Evolutionary conservation across 2,113 vertebrate genomes (phyloP).

Genomic region (Tyrannus savana): DNA sequence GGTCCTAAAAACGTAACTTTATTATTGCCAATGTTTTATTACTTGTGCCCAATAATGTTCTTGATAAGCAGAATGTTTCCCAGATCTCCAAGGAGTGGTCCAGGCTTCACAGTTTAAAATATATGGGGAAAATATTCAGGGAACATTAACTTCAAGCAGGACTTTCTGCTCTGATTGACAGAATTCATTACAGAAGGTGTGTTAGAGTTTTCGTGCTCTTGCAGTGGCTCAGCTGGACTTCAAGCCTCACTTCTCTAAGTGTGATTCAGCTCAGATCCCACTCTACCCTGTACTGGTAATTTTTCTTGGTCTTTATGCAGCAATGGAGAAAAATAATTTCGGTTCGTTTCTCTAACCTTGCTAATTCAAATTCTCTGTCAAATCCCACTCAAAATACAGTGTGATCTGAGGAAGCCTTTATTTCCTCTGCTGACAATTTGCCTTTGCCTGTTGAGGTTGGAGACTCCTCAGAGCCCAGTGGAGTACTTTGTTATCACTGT

Average conservation of each 20-base stretch:
- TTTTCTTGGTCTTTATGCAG: not conserved
- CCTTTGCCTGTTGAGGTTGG: not conserved
- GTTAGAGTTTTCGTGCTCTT: not conserved
- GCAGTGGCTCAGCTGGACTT: constrained; percentile 21
- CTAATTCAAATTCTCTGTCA: not conserved
- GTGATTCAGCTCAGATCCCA: not conserved
- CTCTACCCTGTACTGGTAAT: not conserved
- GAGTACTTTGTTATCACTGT: not conserved
- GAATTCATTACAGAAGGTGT: constrained; percentile 51
- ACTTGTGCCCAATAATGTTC: not conserved
- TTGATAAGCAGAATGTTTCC: constrained; percentile 8
- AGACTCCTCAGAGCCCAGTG: not conserved
- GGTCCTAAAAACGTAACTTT: not conserved
- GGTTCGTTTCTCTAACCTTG: not conserved
- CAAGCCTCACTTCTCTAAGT: not conserved
- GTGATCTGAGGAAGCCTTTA: not conserved
- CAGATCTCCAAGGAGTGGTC: constrained; percentile 21
- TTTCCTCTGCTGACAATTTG: not conserved
- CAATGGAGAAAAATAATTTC: not conserved
- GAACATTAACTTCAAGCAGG: constrained; percentile 33
- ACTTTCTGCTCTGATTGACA: constrained; percentile 57
- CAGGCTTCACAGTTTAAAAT: constrained; percentile 27
- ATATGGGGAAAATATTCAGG: constrained; percentile 48
- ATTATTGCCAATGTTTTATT: not conserved
- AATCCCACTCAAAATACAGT: not conserved